These are phyloP conservation scores for Trididemnum clinides DNA, from an alignment of 23 tunicate species.

Conservation along the genomic window DNA sequence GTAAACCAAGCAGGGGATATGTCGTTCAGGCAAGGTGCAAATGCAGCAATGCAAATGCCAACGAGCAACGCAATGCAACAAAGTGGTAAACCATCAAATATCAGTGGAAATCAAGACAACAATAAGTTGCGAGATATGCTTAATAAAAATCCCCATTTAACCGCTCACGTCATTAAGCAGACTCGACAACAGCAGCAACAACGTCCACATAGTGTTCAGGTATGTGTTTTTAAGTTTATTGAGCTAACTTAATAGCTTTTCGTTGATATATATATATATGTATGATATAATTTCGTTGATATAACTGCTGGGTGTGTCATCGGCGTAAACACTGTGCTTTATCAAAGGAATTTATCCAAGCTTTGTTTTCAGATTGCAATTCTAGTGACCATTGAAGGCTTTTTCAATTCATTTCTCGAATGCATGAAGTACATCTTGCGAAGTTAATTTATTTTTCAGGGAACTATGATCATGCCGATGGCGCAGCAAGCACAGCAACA, in stretches of 20 bases:
- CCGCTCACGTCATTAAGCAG: slow-evolving; percentile 63
- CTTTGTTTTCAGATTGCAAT: too few species aligned
- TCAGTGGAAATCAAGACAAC: background rate
- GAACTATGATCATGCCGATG: too few species aligned
- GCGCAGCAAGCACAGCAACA: slow-evolving; percentile 23
- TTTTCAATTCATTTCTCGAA: too few species aligned
- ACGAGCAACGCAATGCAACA: slow-evolving; percentile 6
- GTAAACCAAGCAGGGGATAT: background rate
- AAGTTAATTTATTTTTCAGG: too few species aligned
- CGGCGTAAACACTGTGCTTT: too few species aligned
- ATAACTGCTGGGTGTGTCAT: too few species aligned
- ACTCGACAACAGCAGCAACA: slow-evolving; percentile 29
- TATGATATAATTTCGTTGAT: too few species aligned
- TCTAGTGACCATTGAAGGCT: too few species aligned
- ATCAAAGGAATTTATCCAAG: too few species aligned
- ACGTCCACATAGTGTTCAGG: background rate
- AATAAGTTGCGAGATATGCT: slow-evolving; percentile 27
- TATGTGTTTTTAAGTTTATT: background rate
- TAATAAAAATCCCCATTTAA: slow-evolving; percentile 60
- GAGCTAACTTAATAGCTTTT: too few species aligned
- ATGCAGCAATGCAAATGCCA: background rate
- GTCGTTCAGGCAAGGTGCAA: background rate
- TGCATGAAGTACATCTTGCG: too few species aligned
- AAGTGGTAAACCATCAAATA: background rate
- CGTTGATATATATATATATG: too few species aligned